phyloP scores from a whole-genome alignment of 1,140 invertebrate species.

The Zaprionus taronus region DNA sequence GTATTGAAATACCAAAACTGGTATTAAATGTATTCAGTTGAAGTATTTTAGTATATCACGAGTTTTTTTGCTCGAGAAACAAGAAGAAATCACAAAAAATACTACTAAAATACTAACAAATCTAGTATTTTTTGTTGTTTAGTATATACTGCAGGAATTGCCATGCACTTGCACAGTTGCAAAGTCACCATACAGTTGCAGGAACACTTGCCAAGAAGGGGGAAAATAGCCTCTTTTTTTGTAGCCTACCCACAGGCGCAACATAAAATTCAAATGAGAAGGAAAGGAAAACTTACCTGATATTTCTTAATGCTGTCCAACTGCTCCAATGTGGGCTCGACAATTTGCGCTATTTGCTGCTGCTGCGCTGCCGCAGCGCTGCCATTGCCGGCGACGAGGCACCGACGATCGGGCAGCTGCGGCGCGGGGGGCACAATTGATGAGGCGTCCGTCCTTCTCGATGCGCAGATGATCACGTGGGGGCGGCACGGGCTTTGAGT shows the following conservation, averaged over 20 bases:
- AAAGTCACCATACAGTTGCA: neutral
- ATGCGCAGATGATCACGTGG: conserved; percentile 89
- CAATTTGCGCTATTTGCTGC: conserved; percentile 85
- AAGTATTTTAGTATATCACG: no score
- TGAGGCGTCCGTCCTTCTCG: conserved; percentile 87
- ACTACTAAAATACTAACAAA: no score
- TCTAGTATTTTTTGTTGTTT: no score
- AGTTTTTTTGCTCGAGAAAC: no score
- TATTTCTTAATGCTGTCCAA: conserved; percentile 95
- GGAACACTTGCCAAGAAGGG: neutral
- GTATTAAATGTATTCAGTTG: no score
- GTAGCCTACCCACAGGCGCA: conserved; percentile 51
- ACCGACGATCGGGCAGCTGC: conserved; percentile 88
- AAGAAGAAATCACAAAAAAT: no score
- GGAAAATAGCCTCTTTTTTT: neutral
- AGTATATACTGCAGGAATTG: no score
- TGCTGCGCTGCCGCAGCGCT: conserved; percentile 74
- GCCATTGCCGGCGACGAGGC: conserved; percentile 46
- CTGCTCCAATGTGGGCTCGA: conserved; percentile 92
- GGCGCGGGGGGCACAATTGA: conserved; percentile 89
- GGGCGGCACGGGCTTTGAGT: conserved; percentile 89
- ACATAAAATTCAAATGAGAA: neutral
- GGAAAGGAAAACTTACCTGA: conserved; percentile 88
- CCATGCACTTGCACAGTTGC: no score
- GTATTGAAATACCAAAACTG: no score